Percentiles rank a stretch among this genome's conserved stretches.
Evolutionary conservation across 2,797 vertebrate genomes (phyloP).

Genomic region (Ibycter americanus): DNA sequence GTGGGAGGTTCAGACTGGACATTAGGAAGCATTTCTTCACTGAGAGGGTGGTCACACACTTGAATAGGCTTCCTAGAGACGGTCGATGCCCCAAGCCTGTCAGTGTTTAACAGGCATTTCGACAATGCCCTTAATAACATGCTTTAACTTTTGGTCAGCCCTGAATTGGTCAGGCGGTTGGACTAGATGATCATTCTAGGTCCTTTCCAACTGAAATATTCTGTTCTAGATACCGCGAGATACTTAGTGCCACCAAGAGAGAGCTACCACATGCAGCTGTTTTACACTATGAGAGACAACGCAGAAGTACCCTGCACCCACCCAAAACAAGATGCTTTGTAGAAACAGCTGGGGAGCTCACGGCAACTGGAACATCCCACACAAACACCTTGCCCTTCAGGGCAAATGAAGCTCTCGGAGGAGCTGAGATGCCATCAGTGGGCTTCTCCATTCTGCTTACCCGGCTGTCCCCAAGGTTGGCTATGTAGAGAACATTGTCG

Average conservation of each 20-base stretch:
- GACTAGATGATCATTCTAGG: fast-evolving
- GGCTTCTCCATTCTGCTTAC: slow-evolving; percentile 64
- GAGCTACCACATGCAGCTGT: not conserved
- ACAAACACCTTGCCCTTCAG: not conserved
- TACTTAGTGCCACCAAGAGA: not conserved
- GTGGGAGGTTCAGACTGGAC: too few relatives aligned
- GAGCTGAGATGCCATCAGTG: not conserved
- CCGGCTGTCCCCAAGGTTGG: slow-evolving; percentile 96
- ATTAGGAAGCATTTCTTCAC: too few relatives aligned
- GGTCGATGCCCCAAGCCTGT: too few relatives aligned
- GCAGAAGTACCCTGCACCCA: not conserved
- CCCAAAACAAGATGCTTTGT: not conserved
- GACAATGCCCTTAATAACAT: too few relatives aligned
- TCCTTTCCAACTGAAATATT: not conserved
- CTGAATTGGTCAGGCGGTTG: not conserved
- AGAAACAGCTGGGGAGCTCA: not conserved
- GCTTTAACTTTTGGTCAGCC: not conserved
- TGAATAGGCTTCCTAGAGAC: too few relatives aligned
- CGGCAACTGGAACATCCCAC: not conserved
- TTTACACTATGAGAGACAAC: not conserved
- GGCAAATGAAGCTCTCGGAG: not conserved
- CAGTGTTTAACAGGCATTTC: too few relatives aligned
- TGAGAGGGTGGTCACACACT: too few relatives aligned
- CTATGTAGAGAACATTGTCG: slow-evolving; percentile 89
- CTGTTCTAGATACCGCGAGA: not conserved